Base-by-base conservation (phyloP, 2,797 vertebrate genomes). In the Aythya fuligula region DNA sequence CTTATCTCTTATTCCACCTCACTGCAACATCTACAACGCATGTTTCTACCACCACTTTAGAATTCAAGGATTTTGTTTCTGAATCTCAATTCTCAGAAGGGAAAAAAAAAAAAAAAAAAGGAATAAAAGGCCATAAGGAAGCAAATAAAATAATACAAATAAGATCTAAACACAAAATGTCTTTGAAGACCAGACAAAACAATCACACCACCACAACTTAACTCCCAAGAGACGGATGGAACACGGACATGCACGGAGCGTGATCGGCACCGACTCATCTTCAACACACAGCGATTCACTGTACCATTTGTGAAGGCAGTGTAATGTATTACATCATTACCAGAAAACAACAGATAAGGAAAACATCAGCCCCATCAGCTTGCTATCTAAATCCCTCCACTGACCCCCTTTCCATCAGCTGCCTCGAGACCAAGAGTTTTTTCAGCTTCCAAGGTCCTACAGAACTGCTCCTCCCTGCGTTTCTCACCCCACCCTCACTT, bases 331-430 rank as follows among this genome's bases (percentile, higher is more conserved):
- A 92, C 28, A 78, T 45, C 65, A 82, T 92, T 82, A 90, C 67
- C 82, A 82, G 64, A 95, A 95, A 93, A 75, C 64, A 94, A 90
- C 9, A 74, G 67, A 89, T 28, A 34, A 80, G 69, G 54, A 83
- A 94, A 93, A 71, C 54, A 77, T 41, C 72, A 83, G 47, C 30
- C 73, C 67, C 86, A 74, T 60, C 69, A 93, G 84, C 78, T 93
- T 90, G 87, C 61, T 62, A 47, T 3, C 58, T 78, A 85, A 96
- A 94, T 87, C 87, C 65, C 61, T 92, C 16, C 72, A 38, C 49
- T 94, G 92, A 93, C 72, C 57, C 71, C 53, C 28, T 83, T 94
- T 94, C 61, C 75, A 90, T 80, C 61, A 87, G 30, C 65, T 93
- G 69, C 61, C 78, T 87, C 38, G 71, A 3, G 1, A 85, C 4